phyloP scores from a whole-genome alignment of 1,140 invertebrate genomes.

The Brachionus koreanus region DNA sequence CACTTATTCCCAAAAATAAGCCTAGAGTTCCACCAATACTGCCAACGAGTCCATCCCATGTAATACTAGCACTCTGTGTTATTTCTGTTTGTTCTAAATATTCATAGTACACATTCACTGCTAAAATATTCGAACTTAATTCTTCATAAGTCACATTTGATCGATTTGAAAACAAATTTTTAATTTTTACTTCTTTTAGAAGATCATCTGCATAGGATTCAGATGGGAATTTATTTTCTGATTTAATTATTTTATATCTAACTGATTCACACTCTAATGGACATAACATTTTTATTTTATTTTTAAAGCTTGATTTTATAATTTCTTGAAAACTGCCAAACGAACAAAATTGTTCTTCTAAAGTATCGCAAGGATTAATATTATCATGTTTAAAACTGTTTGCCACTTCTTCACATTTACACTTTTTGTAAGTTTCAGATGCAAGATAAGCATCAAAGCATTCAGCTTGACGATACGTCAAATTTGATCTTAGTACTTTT shows the following conservation, averaged over 20 bases:
- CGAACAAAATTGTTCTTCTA: background rate
- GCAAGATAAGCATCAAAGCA: background rate
- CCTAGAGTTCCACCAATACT: slow-evolving; percentile 26
- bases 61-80: background rate
- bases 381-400: background rate
- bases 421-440: background rate
- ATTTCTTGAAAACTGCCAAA: background rate
- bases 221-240: background rate
- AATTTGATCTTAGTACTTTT: background rate
- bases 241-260: background rate
- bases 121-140: background rate
- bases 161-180: background rate
- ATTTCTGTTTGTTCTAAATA: slow-evolving; percentile 18
- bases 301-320: background rate
- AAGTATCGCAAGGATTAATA: background rate
- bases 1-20: slow-evolving; percentile 25
- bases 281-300: background rate
- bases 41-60: background rate
- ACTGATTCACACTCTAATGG: slow-evolving; percentile 27
- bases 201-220: background rate
- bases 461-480: background rate
- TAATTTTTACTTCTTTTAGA: background rate
- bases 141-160: background rate
- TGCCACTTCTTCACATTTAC: background rate
- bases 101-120: slow-evolving; percentile 18